These are phyloP conservation scores for Zaprionus vittiger DNA, from an alignment of 1,140 invertebrate species.

Conservation along the genomic window DNA sequence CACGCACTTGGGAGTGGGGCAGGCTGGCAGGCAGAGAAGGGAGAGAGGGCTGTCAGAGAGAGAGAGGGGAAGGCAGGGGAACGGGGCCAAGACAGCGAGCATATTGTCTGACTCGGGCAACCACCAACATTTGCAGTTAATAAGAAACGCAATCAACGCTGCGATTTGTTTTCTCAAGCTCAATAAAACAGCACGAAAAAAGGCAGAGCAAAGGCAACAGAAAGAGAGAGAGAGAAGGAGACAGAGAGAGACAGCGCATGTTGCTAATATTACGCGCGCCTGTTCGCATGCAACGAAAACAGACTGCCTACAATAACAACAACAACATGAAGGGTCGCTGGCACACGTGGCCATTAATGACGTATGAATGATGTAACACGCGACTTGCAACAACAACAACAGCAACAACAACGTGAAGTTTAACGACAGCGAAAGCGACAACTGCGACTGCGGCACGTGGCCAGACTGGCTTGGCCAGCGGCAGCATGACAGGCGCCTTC, in stretches of 20 bases:
- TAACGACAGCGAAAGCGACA: conserved; percentile 11
- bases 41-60: neutral
- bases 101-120: conserved; percentile 67
- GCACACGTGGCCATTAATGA: conserved; percentile 84
- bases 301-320: conserved; percentile 78
- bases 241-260: conserved; percentile 11
- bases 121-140: conserved; percentile 75
- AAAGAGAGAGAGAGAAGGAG: neutral
- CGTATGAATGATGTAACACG: conserved; percentile 85
- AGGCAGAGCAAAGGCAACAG: neutral
- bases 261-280: conserved; percentile 69
- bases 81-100: conserved; percentile 55
- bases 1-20: conserved; percentile 22
- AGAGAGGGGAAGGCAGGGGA: neutral
- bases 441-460: conserved; percentile 66
- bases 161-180: conserved; percentile 83
- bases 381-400: conserved; percentile 59
- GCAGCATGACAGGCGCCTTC: conserved; percentile 64
- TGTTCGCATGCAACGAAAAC: conserved; percentile 65
- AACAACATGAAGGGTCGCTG: neutral
- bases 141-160: conserved; percentile 82
- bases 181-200: conserved; percentile 42
- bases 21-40: neutral
- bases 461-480: conserved; percentile 43
- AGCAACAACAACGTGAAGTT: conserved; percentile 5